Conservation (phyloP, 2,113 vertebrate genomes). For the Taxidea taxus region DNA sequence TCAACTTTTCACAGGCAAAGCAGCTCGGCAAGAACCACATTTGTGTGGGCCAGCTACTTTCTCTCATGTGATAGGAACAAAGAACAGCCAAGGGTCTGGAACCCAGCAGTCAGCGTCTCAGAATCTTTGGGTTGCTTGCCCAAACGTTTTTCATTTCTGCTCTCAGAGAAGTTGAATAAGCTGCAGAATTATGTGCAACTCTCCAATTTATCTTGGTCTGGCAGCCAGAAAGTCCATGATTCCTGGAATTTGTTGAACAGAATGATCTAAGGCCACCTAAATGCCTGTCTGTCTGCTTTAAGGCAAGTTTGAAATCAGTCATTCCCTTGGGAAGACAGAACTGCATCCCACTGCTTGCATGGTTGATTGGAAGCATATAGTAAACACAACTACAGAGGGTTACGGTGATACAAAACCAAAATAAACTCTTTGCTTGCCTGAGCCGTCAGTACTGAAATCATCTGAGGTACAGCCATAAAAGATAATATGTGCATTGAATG, state of each 20-base stretch:
- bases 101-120: not conserved
- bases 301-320: not conserved
- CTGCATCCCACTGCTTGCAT: accelerated
- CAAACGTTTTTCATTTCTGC: slow-evolving; percentile 36
- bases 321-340: not conserved
- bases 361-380: accelerated
- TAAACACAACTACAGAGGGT: not conserved
- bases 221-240: not conserved
- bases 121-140: slow-evolving; percentile 20
- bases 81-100: not conserved
- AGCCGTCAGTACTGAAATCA: not conserved
- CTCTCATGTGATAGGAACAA: not conserved
- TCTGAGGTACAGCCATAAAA: not conserved
- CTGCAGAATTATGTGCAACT: not conserved
- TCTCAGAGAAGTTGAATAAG: slow-evolving; percentile 22
- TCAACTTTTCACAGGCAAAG: not conserved
- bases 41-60: not conserved
- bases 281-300: not conserved
- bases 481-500: not conserved
- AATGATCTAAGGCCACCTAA: not conserved
- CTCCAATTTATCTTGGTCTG: not conserved
- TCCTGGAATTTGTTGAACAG: slow-evolving; percentile 47
- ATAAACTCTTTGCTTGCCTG: not conserved
- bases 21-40: not conserved
- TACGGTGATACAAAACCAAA: not conserved